Percentiles rank a stretch among this genome's conserved stretches.
Conservation (phyloP, 2,888 invertebrate species). For the Aricia artaxerxes region DNA sequence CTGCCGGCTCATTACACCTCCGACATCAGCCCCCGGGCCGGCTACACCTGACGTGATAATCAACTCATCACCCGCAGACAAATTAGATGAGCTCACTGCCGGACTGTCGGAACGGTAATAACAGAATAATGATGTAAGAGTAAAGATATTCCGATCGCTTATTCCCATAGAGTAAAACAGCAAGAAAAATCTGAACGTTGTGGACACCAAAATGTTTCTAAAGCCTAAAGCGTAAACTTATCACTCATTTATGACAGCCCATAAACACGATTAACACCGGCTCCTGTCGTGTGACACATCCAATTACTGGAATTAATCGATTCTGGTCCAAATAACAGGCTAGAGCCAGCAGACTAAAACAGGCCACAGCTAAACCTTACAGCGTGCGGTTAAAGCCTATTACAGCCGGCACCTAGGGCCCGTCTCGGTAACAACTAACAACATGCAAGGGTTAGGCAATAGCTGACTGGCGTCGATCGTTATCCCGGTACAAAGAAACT, state of each 20-base stretch:
- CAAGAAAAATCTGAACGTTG: background rate
- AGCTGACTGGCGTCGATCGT: slow-evolving; percentile 11
- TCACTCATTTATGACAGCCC: background rate
- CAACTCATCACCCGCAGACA: background rate
- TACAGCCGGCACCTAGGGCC: background rate
- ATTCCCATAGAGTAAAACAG: background rate
- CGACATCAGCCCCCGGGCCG: slow-evolving; percentile 2
- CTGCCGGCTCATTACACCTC: background rate
- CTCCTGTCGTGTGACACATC: slow-evolving; percentile 4
- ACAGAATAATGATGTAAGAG: background rate
- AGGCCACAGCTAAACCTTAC: background rate
- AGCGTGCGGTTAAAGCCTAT: background rate
- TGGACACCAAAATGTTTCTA: background rate
- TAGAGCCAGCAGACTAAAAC: background rate
- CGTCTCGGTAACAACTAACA: slow-evolving; percentile 1
- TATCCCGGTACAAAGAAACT: slow-evolving; percentile 6
- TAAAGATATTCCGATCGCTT: background rate
- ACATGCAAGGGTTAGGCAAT: background rate
- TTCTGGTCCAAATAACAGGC: slow-evolving; percentile 3
- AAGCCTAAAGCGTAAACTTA: background rate
- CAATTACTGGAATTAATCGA: slow-evolving; percentile 9
- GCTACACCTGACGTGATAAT: background rate
- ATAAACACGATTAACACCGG: background rate
- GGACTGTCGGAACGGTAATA: background rate
- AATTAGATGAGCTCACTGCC: background rate